phyloP scores from a whole-genome alignment of 2,797 vertebrate species.

The Anisognathus igniventris region DNA sequence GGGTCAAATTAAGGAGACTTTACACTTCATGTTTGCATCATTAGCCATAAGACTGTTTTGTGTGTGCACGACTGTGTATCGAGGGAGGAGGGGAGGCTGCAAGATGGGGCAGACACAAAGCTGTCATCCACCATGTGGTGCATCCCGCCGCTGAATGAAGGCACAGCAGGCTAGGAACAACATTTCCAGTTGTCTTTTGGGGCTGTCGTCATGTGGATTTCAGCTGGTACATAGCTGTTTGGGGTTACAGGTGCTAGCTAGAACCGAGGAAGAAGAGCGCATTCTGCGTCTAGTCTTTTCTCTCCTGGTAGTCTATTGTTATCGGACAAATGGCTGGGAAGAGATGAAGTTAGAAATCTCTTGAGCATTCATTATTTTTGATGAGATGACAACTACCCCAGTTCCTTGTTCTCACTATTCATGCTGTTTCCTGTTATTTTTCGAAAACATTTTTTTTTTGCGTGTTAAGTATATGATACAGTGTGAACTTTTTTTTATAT shows the following conservation, averaged over 20 bases:
- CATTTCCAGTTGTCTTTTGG: slow-evolving; percentile 73
- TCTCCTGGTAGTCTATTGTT: slow-evolving; percentile 68
- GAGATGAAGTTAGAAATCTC: slow-evolving; percentile 76
- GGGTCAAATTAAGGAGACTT: slow-evolving; percentile 91
- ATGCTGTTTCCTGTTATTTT: slow-evolving; percentile 62
- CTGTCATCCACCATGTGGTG: slow-evolving; percentile 72
- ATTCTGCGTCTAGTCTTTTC: slow-evolving; percentile 39
- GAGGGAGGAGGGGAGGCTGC: slow-evolving; percentile 65
- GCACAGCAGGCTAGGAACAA: slow-evolving; percentile 73
- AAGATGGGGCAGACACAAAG: slow-evolving; percentile 72
- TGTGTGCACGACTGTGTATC: slow-evolving; percentile 64
- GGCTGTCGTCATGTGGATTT: slow-evolving; percentile 70
- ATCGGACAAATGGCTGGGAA: slow-evolving; percentile 73
- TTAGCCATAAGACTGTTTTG: slow-evolving; percentile 78
- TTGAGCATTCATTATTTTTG: slow-evolving; percentile 87
- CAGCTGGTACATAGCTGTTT: slow-evolving; percentile 66
- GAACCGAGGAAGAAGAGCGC: slow-evolving; percentile 61
- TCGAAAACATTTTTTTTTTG: slow-evolving; percentile 55
- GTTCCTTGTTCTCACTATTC: slow-evolving; percentile 65
- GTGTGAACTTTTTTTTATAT: slow-evolving; percentile 12
- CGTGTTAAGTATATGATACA: slow-evolving; percentile 57
- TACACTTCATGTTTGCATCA: slow-evolving; percentile 85
- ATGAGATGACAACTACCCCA: slow-evolving; percentile 78
- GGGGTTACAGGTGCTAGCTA: slow-evolving; percentile 80
- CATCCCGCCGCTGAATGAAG: slow-evolving; percentile 70